phyloP scores from a whole-genome alignment of 2,113 vertebrate species.

The Condylura cristata region DNA sequence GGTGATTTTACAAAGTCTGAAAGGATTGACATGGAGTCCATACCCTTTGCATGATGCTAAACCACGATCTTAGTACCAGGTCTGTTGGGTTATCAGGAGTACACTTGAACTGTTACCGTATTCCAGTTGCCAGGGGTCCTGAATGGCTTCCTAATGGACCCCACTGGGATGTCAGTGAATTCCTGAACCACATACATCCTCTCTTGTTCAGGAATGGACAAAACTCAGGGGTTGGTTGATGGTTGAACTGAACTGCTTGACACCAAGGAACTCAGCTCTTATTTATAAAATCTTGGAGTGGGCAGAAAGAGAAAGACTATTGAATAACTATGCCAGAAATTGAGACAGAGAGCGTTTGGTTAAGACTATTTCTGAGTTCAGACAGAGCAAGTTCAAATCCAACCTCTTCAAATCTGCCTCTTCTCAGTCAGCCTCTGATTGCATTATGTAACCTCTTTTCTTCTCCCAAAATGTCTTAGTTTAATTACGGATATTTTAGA shows the following conservation, averaged over 20 bases:
- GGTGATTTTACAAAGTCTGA: background rate
- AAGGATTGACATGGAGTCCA: background rate
- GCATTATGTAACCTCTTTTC: background rate
- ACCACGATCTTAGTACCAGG: background rate
- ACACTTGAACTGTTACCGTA: background rate
- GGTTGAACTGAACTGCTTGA: background rate
- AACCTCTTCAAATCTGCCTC: background rate
- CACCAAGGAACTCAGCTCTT: background rate
- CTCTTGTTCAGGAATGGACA: background rate
- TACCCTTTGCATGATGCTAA: background rate
- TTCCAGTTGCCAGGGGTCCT: background rate
- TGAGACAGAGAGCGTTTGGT: background rate
- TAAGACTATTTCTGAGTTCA: background rate
- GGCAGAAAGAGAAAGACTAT: background rate
- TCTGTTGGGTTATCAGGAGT: background rate
- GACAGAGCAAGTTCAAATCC: background rate
- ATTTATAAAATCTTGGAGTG: background rate
- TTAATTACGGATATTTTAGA: slow-evolving; percentile 1
- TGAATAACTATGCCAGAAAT: background rate
- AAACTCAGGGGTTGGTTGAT: too few relatives aligned
- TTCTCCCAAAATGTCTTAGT: background rate
- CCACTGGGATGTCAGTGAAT: background rate
- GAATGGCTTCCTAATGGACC: background rate
- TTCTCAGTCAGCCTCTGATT: background rate
- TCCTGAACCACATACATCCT: background rate